Conservation (phyloP, 1,140 invertebrate genomes). For the Drosophila equinoxialis region DNA sequence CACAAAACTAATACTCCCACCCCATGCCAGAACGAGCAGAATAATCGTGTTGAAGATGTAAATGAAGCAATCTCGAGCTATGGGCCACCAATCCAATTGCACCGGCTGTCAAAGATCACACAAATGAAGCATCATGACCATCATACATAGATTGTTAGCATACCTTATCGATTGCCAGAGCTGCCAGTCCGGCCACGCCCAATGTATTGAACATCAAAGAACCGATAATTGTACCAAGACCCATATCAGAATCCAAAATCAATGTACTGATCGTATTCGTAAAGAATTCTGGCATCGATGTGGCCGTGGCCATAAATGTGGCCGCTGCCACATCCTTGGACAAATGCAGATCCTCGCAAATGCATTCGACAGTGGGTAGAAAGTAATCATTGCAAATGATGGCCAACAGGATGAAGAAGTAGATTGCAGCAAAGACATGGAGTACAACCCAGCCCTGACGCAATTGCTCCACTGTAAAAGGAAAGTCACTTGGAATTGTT, state of each 20-base stretch:
- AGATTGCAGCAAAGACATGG: slow-evolving; percentile 90
- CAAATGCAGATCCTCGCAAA: slow-evolving; percentile 89
- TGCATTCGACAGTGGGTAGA: slow-evolving; percentile 91
- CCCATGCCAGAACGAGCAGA: slow-evolving; percentile 91
- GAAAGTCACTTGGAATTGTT: background rate
- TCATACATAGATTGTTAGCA: background rate
- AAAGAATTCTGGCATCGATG: slow-evolving; percentile 95
- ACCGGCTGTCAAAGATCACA: slow-evolving; percentile 86
- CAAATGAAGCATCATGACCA: background rate
- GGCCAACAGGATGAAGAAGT: slow-evolving; percentile 90
- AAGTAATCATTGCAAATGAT: slow-evolving; percentile 95
- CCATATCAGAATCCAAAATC: slow-evolving; percentile 90
- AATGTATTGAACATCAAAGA: slow-evolving; percentile 95
- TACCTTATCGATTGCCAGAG: slow-evolving; percentile 89
- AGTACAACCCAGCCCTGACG: slow-evolving; percentile 88
- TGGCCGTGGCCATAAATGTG: slow-evolving; percentile 96
- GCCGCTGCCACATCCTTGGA: slow-evolving; percentile 93
- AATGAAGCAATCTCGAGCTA: slow-evolving; percentile 92
- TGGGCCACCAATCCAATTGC: slow-evolving; percentile 91
- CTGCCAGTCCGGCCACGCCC: slow-evolving; percentile 92
- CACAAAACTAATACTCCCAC: slow-evolving; percentile 91
- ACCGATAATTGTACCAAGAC: slow-evolving; percentile 92
- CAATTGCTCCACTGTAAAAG: slow-evolving; percentile 84
- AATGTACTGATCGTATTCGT: slow-evolving; percentile 94
- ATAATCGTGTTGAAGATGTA: slow-evolving; percentile 91